Evolutionary conservation across 2,888 invertebrate species (phyloP), one percentile per base, ranked within the genome.

Genomic region (Zaprionus obscuricornis): DNA sequence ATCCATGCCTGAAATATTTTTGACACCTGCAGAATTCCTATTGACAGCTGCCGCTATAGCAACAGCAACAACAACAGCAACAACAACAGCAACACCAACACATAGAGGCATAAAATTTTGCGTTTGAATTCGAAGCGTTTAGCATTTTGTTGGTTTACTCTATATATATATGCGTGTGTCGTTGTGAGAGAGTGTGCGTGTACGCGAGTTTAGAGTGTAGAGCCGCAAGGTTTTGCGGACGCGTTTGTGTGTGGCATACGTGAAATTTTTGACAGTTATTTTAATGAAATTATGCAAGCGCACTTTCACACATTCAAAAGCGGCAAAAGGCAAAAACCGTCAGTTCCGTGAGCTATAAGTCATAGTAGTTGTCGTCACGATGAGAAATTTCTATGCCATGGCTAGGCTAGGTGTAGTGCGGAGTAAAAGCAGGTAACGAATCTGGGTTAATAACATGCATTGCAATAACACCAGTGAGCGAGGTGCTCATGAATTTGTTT

Each of bases 11-110:
- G 85, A 85, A 85, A 85, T 85, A 82, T 77, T 82, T 82, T 85
- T 86, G 81, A 82, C 81, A 82, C 86, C 81, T 82, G 71, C 85
- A 67, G 79, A 86, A 85, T 86, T 86, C 75, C 83, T 74, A 82
- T 85, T 86, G 81, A 86, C 86, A 86, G 86, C 82, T 63, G 57
- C n/a, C 49, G 78, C 27, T 37, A 26, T 54, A 40, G 72, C 34
- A 39, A 27, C 42, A 40, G 56, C 17, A 17, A 43, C 22, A n/a
- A n/a, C n/a, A n/a, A 86, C 86, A 86, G 86, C 82, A 60, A 55
- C n/a, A 45, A 74, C 27, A 36, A 26, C 54, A 40, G 72, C 34
- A 39, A 27, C 42, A 40, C 52, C 17, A 17, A 43, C 22, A n/a
- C n/a, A n/a, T n/a, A 14, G 37, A 33, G 52, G 50, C 39, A 27